Conservation (phyloP, 1,140 invertebrate genomes). For the Vollenhovia emeryi region DNA sequence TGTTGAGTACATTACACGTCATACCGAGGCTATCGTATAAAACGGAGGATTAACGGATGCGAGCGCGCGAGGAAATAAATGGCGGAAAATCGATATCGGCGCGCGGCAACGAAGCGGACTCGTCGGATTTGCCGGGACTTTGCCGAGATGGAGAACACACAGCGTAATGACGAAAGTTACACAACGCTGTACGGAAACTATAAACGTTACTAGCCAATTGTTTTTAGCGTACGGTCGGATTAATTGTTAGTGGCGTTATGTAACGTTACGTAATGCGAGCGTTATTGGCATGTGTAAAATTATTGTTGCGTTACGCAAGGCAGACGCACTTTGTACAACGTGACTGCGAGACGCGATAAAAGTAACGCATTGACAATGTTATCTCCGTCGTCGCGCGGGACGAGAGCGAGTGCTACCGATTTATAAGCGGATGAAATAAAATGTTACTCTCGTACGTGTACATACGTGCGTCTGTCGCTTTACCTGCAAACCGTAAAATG, state of each 20-base stretch:
- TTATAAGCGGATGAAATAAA: background rate
- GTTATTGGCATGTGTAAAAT: background rate
- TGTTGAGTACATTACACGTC: conserved; percentile 31
- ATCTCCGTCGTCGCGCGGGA: background rate
- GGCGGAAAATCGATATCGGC: conserved; percentile 32
- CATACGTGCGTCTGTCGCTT: background rate
- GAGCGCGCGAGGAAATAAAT: conserved; percentile 15
- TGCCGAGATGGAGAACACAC: background rate
- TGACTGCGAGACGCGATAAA: background rate
- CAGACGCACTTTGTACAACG: background rate
- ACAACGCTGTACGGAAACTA: background rate
- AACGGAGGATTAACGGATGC: conserved; percentile 41
- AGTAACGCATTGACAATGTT: background rate
- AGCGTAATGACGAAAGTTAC: background rate
- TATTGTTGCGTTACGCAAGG: background rate
- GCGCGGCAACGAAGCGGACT: background rate
- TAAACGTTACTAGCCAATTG: background rate
- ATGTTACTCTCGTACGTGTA: background rate
- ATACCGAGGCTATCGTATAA: background rate
- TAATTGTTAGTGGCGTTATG: background rate
- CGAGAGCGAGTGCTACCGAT: background rate
- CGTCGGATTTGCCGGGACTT: background rate
- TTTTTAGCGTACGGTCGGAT: background rate
- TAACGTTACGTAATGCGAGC: background rate
- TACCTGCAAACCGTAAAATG: background rate